These are phyloP conservation scores for Sylvia borin DNA, from an alignment of 2,797 vertebrate species.

Conservation along the genomic window DNA sequence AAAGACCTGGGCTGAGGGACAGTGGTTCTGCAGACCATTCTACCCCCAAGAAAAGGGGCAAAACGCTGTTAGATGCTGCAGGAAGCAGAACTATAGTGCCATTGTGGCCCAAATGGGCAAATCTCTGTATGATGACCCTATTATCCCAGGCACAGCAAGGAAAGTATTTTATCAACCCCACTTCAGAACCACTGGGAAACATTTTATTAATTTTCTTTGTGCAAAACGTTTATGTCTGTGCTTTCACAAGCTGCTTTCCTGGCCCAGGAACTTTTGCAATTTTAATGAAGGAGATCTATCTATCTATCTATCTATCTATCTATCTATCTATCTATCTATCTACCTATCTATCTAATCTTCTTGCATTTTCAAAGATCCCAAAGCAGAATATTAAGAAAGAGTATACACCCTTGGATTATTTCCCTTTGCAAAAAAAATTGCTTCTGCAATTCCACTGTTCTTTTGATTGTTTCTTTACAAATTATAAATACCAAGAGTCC, in stretches of 20 bases:
- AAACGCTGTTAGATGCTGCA: background rate
- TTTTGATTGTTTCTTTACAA: background rate
- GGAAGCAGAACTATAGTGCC: background rate
- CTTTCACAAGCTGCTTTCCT: constrained; percentile 37
- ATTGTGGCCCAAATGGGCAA: background rate
- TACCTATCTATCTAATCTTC: background rate
- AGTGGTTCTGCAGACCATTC: background rate
- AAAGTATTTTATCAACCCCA: constrained; percentile 17
- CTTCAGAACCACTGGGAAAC: constrained; percentile 1
- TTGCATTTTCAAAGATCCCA: background rate
- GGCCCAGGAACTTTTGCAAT: constrained; percentile 17
- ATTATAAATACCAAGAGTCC: background rate
- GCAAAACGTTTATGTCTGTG: constrained; percentile 44
- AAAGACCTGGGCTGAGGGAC: background rate
- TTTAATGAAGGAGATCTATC: constrained; percentile 5
- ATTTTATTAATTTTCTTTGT: constrained; percentile 38
- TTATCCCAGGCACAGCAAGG: background rate
- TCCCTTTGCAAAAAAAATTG: background rate
- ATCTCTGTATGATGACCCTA: background rate
- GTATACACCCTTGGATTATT: background rate
- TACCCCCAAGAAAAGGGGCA: background rate
- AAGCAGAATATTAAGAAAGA: background rate
- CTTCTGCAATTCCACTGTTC: background rate
- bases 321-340: background rate
- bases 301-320: background rate